A percentile compares a stretch with the other conserved stretches of the same genome.
Evolutionary conservation across 1,140 invertebrate genomes (phyloP).

Genomic region (Capitella teleta): DNA sequence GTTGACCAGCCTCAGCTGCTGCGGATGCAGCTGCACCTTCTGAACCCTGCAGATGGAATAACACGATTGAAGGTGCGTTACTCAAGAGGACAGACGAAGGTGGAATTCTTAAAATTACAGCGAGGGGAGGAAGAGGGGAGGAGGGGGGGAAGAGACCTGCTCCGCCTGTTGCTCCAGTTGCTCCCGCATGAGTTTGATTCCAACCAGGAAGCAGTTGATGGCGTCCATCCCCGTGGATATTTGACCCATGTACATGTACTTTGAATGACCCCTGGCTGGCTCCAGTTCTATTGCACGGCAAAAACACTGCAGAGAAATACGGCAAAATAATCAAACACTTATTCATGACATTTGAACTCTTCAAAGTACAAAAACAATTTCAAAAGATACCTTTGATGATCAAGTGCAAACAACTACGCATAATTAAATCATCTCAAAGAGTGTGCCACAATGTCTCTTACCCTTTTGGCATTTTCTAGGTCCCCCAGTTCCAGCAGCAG

Average conservation of each 20-base stretch:
- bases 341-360: no score
- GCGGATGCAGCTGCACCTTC: constrained; percentile 6
- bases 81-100: no score
- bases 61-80: no score
- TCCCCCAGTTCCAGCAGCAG: constrained; percentile 37
- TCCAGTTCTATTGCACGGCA: constrained; percentile 31
- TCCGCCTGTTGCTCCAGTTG: constrained; percentile 5
- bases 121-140: no score
- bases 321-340: no score
- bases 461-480: constrained; percentile 34
- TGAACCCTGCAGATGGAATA: background rate
- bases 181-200: constrained; percentile 36
- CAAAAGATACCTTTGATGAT: no score
- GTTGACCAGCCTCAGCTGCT: background rate
- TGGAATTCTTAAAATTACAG: no score
- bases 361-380: no score
- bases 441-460: no score
- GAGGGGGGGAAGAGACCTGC: no score
- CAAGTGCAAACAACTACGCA: no score
- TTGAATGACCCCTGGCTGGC: constrained; percentile 38
- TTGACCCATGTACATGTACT: constrained; percentile 43
- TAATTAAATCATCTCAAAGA: no score
- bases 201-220: constrained; percentile 39
- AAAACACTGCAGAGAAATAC: constrained; percentile 36
- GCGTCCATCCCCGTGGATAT: constrained; percentile 34